Conservation (phyloP, 1,140 invertebrate genomes). For the Bombyx mori region DNA sequence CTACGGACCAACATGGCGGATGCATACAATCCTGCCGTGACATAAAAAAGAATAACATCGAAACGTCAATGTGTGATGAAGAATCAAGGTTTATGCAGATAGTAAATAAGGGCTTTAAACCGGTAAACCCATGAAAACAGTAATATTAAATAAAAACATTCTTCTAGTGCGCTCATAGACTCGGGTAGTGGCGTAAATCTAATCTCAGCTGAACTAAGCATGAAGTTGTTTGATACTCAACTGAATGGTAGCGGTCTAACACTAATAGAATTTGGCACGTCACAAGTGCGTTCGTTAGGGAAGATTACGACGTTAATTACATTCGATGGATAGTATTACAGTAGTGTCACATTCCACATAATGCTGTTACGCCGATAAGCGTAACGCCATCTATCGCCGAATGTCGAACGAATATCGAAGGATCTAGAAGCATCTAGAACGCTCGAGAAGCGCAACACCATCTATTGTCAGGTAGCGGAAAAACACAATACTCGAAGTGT, state of each 20-base stretch:
- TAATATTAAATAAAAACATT: not conserved
- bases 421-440: too few relatives aligned
- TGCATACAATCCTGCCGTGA: not conserved
- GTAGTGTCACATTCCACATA: not conserved
- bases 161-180: constrained; percentile 1
- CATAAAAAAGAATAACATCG: not conserved
- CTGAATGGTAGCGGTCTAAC: not conserved
- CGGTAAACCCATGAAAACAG: not conserved
- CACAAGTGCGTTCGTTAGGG: constrained; percentile 1
- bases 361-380: not conserved
- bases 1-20: not conserved
- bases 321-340: constrained; percentile 1
- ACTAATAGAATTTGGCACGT: not conserved
- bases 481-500: too few relatives aligned
- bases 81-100: not conserved
- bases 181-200: not conserved
- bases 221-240: not conserved
- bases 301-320: constrained; percentile 2
- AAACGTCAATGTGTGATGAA: constrained; percentile 1
- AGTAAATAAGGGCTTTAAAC: not conserved
- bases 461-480: too few relatives aligned
- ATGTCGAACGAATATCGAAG: too few relatives aligned
- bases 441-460: too few relatives aligned
- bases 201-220: not conserved
- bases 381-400: too few relatives aligned